Evolutionary conservation across 2,113 vertebrate species (phyloP).

Genomic region (Cettia cetti): DNA sequence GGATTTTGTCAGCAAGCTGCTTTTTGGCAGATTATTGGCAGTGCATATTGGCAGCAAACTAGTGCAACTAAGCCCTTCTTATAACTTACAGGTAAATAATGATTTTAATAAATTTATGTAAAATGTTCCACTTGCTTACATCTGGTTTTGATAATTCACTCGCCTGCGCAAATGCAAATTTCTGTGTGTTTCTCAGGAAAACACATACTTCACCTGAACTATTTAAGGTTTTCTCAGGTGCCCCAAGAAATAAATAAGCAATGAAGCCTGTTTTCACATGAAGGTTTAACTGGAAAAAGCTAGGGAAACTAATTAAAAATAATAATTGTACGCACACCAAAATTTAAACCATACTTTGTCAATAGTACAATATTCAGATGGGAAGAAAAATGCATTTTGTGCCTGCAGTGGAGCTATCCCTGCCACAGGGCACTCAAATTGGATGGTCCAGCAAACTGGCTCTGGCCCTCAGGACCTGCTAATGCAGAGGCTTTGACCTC

Average conservation of each 20-base stretch:
- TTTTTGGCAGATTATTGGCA: slow-evolving; percentile 67
- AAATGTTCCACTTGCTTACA: slow-evolving; percentile 66
- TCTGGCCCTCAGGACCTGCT: not conserved
- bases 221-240: slow-evolving; percentile 53
- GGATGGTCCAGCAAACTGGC: not conserved
- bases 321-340: not conserved
- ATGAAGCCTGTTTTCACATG: not conserved
- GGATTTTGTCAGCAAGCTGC: slow-evolving; percentile 54
- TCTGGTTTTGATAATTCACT: slow-evolving; percentile 66
- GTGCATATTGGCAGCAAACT: slow-evolving; percentile 45
- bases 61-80: slow-evolving; percentile 55
- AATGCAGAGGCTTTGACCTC: not conserved
- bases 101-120: slow-evolving; percentile 71
- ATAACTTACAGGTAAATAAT: slow-evolving; percentile 73
- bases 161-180: slow-evolving; percentile 20
- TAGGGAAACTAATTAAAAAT: not conserved
- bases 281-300: not conserved
- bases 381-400: not conserved
- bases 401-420: not conserved
- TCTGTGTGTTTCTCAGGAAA: slow-evolving; percentile 25
- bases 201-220: slow-evolving; percentile 37
- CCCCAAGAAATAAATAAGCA: not conserved
- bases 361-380: not conserved
- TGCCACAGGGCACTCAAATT: not conserved
- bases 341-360: not conserved